Percentiles rank a stretch among this genome's conserved stretches.
These are phyloP conservation scores for Orthonyx spaldingii DNA, from an alignment of 2,113 vertebrate genomes.

Conservation along the genomic window DNA sequence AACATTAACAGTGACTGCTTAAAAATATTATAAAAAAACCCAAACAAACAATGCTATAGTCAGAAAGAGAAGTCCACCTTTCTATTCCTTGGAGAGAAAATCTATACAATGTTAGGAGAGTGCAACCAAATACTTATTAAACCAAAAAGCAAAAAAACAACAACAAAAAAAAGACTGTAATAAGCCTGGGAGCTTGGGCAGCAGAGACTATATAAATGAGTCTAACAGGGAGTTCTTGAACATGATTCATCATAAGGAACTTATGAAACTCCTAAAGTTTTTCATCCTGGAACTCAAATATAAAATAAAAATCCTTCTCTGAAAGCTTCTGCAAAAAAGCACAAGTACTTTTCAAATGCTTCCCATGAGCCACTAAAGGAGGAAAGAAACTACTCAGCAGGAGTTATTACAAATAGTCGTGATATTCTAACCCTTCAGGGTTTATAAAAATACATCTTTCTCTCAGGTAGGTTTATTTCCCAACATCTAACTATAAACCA, in stretches of 20 bases:
- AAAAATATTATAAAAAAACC: not conserved
- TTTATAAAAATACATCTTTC: not conserved
- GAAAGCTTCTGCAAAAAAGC: not conserved
- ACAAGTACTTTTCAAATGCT: not conserved
- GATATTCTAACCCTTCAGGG: not conserved
- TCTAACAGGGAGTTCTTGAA: not conserved
- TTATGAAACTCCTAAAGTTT: not conserved
- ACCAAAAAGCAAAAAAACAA: not conserved
- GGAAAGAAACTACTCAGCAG: not conserved
- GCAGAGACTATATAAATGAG: not conserved
- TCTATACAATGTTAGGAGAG: not conserved
- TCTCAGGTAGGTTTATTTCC: not conserved
- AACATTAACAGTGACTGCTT: not conserved
- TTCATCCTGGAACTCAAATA: not conserved
- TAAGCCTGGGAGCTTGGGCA: not conserved
- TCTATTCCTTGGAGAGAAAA: not conserved
- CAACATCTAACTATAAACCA: not conserved
- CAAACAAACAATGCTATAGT: not conserved
- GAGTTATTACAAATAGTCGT: not conserved
- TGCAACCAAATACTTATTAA: not conserved
- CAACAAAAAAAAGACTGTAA: not conserved
- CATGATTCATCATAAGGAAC: not conserved
- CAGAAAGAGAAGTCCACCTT: not conserved
- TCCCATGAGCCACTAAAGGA: not conserved
- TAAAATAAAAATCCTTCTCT: not conserved